These are phyloP conservation scores for Nothoprocta pentlandii DNA, from an alignment of 2,113 vertebrate species.

Conservation along the genomic window DNA sequence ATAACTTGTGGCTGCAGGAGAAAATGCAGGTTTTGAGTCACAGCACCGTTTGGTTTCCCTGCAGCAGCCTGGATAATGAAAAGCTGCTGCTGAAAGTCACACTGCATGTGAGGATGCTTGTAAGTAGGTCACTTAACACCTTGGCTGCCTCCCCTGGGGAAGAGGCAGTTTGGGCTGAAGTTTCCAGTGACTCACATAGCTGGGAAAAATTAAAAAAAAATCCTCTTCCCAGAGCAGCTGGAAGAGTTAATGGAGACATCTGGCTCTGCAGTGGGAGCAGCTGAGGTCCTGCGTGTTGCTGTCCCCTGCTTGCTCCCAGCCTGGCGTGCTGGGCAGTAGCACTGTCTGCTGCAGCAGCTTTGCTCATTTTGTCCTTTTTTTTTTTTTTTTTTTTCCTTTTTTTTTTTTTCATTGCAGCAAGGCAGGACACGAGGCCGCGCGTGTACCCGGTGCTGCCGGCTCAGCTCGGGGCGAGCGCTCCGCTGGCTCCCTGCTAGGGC, in stretches of 20 bases:
- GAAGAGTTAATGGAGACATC: not conserved
- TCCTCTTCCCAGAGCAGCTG: not conserved
- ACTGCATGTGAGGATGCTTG: not conserved
- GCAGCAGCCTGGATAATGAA: fast-evolving
- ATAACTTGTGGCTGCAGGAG: not conserved
- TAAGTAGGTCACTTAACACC: not conserved
- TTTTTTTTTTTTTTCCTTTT: not conserved
- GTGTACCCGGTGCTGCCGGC: not conserved
- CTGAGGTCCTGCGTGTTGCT: fast-evolving
- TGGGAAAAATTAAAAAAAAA: not conserved
- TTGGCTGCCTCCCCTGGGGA: not conserved
- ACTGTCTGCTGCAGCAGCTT: not conserved
- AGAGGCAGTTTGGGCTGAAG: not conserved
- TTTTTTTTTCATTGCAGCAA: constrained; percentile 52
- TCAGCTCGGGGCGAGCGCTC: not conserved
- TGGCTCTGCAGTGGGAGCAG: not conserved
- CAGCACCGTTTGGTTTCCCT: not conserved
- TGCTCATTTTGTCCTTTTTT: not conserved
- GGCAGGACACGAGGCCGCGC: not conserved
- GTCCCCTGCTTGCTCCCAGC: not conserved
- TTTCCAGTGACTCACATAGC: not conserved
- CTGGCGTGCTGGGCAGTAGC: not conserved
- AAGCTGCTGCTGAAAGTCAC: not conserved
- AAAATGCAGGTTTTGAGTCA: not conserved
- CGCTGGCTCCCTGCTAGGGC: not conserved